Percentiles rank a stretch among this genome's conserved stretches.
Evolutionary conservation across 2,888 invertebrate genomes (phyloP).

Genomic region (Drosophila borborema): DNA sequence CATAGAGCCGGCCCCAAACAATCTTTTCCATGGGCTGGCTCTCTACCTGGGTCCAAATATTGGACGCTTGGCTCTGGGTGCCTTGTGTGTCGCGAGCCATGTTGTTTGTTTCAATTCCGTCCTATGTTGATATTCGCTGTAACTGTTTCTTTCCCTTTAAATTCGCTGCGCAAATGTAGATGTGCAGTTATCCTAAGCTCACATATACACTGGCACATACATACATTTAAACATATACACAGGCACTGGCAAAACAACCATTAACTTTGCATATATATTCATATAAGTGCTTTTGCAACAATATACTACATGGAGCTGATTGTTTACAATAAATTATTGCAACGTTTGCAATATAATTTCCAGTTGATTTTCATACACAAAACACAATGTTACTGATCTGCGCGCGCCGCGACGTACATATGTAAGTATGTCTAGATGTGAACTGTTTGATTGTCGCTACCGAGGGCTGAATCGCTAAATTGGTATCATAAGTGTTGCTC

Average conservation of each 20-base stretch:
- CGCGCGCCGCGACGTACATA: conserved; percentile 24
- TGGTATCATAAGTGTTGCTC: conserved; percentile 15
- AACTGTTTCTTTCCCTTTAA: conserved; percentile 38
- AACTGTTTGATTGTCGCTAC: conserved; percentile 28
- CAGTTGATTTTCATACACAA: conserved; percentile 30
- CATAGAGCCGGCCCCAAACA: conserved; percentile 84
- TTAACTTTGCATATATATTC: conserved; percentile 2
- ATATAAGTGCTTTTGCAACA: background rate
- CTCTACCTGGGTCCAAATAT: conserved; percentile 83
- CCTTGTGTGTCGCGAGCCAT: conserved; percentile 82
- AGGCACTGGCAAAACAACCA: conserved; percentile 1
- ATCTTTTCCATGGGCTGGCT: conserved; percentile 84
- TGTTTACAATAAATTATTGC: conserved; percentile 37
- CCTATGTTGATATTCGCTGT: conserved; percentile 21
- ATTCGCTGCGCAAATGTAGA: conserved; percentile 57
- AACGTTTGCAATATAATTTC: conserved; percentile 18
- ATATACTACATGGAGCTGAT: conserved; percentile 20
- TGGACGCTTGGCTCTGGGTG: conserved; percentile 83
- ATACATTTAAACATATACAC: conserved; percentile 11
- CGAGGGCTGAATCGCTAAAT: conserved; percentile 17
- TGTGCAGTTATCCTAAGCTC: conserved; percentile 60
- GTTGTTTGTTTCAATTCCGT: conserved; percentile 37
- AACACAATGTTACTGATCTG: conserved; percentile 24
- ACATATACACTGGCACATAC: conserved; percentile 23
- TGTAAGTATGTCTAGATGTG: conserved; percentile 2